A percentile compares a stretch with the other conserved stretches of the same genome.
These are phyloP conservation scores for Bombus polaris DNA, from an alignment of 1,140 invertebrate species.

Conservation along the genomic window DNA sequence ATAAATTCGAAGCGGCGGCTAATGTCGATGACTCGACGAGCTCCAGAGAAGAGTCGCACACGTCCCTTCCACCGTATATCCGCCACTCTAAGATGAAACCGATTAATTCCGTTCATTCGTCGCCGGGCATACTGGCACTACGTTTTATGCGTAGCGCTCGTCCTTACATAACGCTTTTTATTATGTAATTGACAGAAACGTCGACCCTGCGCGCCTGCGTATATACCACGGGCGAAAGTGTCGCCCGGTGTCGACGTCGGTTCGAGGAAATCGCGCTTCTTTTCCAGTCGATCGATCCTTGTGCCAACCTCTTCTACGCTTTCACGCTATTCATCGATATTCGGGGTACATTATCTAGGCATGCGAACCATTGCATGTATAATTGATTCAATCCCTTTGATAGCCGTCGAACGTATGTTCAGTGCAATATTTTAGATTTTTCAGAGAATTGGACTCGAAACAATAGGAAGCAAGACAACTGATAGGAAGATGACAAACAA, in stretches of 20 bases:
- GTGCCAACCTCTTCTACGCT: background rate
- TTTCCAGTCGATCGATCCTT: conserved; percentile 26
- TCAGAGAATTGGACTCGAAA: background rate
- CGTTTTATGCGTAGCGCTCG: conserved; percentile 76
- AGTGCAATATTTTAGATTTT: background rate
- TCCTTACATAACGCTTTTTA: conserved; percentile 82
- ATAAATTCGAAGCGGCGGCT: background rate
- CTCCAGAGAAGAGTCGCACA: background rate
- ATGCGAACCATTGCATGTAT: background rate
- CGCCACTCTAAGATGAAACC: conserved; percentile 43
- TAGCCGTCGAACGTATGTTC: background rate
- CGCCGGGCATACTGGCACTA: conserved; percentile 53
- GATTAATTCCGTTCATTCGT: conserved; percentile 60
- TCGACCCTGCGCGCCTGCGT: conserved; percentile 66
- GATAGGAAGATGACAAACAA: too few species aligned
- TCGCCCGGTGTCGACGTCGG: conserved; percentile 38
- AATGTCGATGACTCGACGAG: background rate
- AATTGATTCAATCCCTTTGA: background rate
- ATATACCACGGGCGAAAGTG: conserved; percentile 51
- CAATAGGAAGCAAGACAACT: too few species aligned
- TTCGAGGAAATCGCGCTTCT: conserved; percentile 25
- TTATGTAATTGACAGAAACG: conserved; percentile 82
- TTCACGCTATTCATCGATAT: background rate
- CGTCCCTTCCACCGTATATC: conserved; percentile 1
- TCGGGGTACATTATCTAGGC: background rate